Evolutionary conservation across 2,888 invertebrate species (phyloP), one percentile per base, ranked within the genome.

Genomic region (Chloroclysta siterata): DNA sequence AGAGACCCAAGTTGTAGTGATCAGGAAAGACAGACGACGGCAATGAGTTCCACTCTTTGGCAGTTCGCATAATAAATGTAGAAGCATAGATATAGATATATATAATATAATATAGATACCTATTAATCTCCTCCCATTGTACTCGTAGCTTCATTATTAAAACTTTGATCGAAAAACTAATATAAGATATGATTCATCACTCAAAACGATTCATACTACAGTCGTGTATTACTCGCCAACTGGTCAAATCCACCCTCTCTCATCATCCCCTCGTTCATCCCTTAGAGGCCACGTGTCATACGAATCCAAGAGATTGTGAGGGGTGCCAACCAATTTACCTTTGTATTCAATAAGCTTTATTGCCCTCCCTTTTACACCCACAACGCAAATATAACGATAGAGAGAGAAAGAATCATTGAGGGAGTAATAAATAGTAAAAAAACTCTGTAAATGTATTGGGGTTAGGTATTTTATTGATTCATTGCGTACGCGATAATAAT

Each of bases 311-410:
- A 81, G 75, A 83, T 82, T 78, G 75, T 78, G 78, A 81, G 83
- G 87, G 86, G 87, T 75, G 82, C 82, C 72, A 84, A 87, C 85
- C 86, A 88, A 89, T 89, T 89, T 84, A 83, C 83, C 82, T 83
- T 85, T 87, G 80, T 84, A 71, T 75, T 79, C 80, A 72, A 74
- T 83, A 83, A 83, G 79, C 82, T 73, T 75, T 47, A 60, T 68
- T 56, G 47, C 70, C 67, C 54, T 81, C 83, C 69, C 77, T 69
- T 70, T 83, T 77, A 63, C 73, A 72, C 79, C 66, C 61, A 68
- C 70, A 53, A 44, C 50, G 28, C 17, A 44, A 53, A 60, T 67
- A 53, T n/a, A 33, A 41, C 22, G 60, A 68, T 48, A 39, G 63
- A 72, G 58, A 53, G 63, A 55, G 65, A 66, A 47, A 47, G 48